These are phyloP conservation scores for Anthoscopus minutus DNA, from an alignment of 2,113 vertebrate species.

Conservation along the genomic window DNA sequence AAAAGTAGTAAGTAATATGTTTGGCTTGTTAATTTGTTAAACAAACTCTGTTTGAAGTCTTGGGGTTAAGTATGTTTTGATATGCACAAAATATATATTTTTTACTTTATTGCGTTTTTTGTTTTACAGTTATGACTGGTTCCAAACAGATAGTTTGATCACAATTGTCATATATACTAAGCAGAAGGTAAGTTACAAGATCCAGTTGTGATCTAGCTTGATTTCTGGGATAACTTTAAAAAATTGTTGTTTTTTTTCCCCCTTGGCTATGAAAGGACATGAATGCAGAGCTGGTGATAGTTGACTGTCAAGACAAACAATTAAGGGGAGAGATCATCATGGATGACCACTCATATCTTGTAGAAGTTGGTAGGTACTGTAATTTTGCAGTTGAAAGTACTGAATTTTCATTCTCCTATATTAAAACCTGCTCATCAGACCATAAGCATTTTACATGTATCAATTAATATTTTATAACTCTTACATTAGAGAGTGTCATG, in stretches of 20 bases:
- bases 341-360: constrained; percentile 82
- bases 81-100: neutral
- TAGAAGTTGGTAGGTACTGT: constrained; percentile 81
- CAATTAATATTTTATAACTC: neutral
- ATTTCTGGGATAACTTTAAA: neutral
- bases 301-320: constrained; percentile 74
- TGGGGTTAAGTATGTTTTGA: neutral
- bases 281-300: constrained; percentile 73
- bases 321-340: constrained; percentile 81
- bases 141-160: constrained; percentile 85
- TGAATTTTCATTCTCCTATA: neutral
- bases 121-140: constrained; percentile 90
- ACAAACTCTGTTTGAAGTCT: neutral
- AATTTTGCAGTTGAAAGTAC: neutral
- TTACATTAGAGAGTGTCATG: neutral
- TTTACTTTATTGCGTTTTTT: neutral
- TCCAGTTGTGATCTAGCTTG: neutral
- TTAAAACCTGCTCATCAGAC: neutral
- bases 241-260: neutral
- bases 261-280: constrained; percentile 63
- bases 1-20: neutral
- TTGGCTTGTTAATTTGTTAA: neutral
- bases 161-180: constrained; percentile 87
- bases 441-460: neutral
- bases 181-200: constrained; percentile 68